These are phyloP conservation scores for Leptura quadrifasciata DNA, from an alignment of 2,888 invertebrate genomes.

Conservation along the genomic window DNA sequence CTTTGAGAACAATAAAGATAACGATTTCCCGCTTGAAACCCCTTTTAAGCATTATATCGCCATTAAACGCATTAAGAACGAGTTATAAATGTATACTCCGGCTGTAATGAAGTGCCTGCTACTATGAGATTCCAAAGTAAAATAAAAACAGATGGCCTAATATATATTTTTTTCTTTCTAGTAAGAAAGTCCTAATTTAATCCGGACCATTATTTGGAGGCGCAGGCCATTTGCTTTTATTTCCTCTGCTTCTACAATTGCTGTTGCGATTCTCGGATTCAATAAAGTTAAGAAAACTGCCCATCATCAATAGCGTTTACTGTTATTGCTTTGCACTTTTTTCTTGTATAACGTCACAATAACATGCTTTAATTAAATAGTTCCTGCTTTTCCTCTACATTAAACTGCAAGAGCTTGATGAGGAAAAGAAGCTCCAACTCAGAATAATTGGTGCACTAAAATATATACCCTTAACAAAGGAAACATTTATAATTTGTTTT, in stretches of 20 bases:
- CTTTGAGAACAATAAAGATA: conserved; percentile 36
- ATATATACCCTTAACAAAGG: background rate
- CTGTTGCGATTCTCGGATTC: conserved; percentile 64
- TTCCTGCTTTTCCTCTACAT: conserved; percentile 14
- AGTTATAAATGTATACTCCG: conserved; percentile 41
- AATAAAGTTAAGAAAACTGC: conserved; percentile 65
- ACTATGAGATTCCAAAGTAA: conserved; percentile 60
- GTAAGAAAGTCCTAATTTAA: conserved; percentile 69
- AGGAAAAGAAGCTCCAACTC: background rate
- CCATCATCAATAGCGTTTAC: conserved; percentile 64
- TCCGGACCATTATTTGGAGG: conserved; percentile 69
- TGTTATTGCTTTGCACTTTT: conserved; percentile 57
- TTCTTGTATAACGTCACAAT: conserved; percentile 35
- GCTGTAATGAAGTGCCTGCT: conserved; percentile 33
- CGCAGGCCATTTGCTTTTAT: conserved; percentile 71
- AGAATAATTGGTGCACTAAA: background rate
- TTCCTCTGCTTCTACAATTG: conserved; percentile 66
- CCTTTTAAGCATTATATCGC: conserved; percentile 33
- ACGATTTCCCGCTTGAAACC: conserved; percentile 33
- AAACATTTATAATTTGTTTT: background rate
- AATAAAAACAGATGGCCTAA: conserved; percentile 70
- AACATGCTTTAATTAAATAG: conserved; percentile 34
- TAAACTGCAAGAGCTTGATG: conserved; percentile 5
- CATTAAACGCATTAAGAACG: conserved; percentile 43
- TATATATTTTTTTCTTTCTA: conserved; percentile 67